These are phyloP conservation scores for Cyprinodon brontotheroides DNA, from an alignment of 2,113 vertebrate genomes.

Conservation along the genomic window DNA sequence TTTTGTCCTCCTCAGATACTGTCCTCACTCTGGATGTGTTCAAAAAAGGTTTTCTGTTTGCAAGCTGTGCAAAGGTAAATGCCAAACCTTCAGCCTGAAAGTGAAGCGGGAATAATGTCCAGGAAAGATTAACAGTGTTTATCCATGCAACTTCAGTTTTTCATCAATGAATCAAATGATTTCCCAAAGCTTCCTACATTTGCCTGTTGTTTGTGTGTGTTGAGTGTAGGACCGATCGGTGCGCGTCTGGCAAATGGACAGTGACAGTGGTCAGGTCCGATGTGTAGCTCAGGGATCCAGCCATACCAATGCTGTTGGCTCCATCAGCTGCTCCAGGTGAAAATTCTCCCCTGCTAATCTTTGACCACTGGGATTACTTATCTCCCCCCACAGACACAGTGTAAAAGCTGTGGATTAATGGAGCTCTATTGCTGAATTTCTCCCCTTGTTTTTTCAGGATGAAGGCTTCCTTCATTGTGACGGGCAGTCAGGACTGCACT, in stretches of 20 bases:
- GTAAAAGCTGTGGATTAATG: not conserved
- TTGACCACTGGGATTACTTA: not conserved
- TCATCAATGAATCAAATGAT: not conserved
- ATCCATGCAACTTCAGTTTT: not conserved
- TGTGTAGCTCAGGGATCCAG: slow-evolving; percentile 88
- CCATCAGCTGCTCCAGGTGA: slow-evolving; percentile 92
- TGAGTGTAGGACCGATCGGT: slow-evolving; percentile 86
- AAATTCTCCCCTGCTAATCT: not conserved
- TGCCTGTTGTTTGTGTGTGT: not conserved
- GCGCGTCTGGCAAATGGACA: slow-evolving; percentile 88
- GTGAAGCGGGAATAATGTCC: not conserved
- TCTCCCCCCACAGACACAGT: not conserved
- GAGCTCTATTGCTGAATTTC: not conserved
- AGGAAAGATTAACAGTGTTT: not conserved
- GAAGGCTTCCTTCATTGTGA: slow-evolving; percentile 89
- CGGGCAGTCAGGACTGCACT: slow-evolving; percentile 94
- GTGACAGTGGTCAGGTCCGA: slow-evolving; percentile 75
- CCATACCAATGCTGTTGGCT: slow-evolving; percentile 87
- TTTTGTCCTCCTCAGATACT: slow-evolving; percentile 80
- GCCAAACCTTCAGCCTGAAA: not conserved
- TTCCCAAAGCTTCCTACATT: not conserved
- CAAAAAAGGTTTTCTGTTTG: slow-evolving; percentile 86
- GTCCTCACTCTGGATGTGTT: slow-evolving; percentile 93
- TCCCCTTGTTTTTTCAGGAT: slow-evolving; percentile 73
- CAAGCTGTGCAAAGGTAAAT: slow-evolving; percentile 92